Percentiles rank a stretch among this genome's conserved stretches.
Evolutionary conservation across 2,888 invertebrate genomes (phyloP).

Genomic region (Nomada ruficornis): DNA sequence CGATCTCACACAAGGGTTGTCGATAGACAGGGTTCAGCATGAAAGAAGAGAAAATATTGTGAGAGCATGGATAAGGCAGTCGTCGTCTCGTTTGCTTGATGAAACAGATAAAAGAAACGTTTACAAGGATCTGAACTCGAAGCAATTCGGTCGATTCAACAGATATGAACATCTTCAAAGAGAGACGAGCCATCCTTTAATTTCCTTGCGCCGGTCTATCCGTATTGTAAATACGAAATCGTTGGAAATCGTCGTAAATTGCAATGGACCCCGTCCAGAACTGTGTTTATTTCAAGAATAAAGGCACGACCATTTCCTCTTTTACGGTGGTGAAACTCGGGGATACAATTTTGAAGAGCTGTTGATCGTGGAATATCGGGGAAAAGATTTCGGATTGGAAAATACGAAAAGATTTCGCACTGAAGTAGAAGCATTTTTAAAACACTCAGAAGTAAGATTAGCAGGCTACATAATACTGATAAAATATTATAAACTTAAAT

Average conservation of each 20-base stretch:
- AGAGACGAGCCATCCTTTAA: slow-evolving; percentile 41
- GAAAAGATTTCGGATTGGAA: not conserved
- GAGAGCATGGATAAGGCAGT: slow-evolving; percentile 24
- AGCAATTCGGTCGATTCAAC: slow-evolving; percentile 60
- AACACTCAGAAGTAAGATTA: no score
- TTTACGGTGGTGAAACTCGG: slow-evolving; percentile 2
- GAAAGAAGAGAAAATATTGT: slow-evolving; percentile 16
- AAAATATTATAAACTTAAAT: no score
- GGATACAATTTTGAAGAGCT: not conserved
- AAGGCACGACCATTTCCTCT: slow-evolving; percentile 3
- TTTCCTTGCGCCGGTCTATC: slow-evolving; percentile 52
- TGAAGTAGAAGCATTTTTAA: not conserved
- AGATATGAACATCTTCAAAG: slow-evolving; percentile 58
- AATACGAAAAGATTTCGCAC: not conserved
- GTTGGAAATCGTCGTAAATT: slow-evolving; percentile 38
- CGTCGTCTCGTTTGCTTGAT: slow-evolving; percentile 60
- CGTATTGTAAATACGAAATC: slow-evolving; percentile 58
- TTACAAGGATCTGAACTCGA: slow-evolving; percentile 46
- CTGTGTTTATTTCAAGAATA: slow-evolving; percentile 31
- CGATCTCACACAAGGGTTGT: slow-evolving; percentile 33
- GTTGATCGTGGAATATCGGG: not conserved
- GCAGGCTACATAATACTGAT: no score
- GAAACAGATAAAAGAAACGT: slow-evolving; percentile 55
- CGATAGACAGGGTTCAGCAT: not conserved
- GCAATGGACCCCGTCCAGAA: slow-evolving; percentile 21